Base-by-base conservation (phyloP, 2,113 vertebrate genomes). In the Colinus virginianus region DNA sequence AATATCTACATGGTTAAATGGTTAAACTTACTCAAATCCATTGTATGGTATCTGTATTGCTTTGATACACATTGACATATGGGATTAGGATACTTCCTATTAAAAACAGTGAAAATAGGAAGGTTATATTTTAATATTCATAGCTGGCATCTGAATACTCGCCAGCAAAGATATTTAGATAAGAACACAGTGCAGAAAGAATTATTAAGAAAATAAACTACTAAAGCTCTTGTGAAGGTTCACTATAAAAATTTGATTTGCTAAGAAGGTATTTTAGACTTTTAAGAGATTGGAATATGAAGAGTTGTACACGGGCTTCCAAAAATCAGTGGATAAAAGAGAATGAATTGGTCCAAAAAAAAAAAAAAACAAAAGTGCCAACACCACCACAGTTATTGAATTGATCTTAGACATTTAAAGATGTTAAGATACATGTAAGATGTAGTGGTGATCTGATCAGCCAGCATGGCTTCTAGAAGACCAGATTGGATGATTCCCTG, bases 1-100 rank as follows among this genome's bases (percentile, higher is more conserved):
- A 82, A 77, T 79, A 66, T 38, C 32, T 70, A 92, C 69, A 91
- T n/a, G n/a, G n/a, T n/a, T n/a, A 28, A 86, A 87, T 28, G 53
- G 56, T 49, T 61, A 82, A 42, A 62, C 17, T 88, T 87, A 28
- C 9, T 74, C 84, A 40, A 40, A 84, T 58, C 46, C 25, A 20
- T 36, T 70, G 19, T 32, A 46, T 79, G 61, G 40, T 14, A 63
- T 10, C 23, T 72, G 8, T 81, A 32, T 26, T 28, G 51, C n/a
- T 16, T 55, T 4, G 19, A 11, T 22, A n/a, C 8, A n/a, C 8
- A 75, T 2, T 25, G 14, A 45, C 42, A 3, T 13, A 4, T 63
- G 38, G 28, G 19, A 28, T 2, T 61, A 2, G 7, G 26, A 4
- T 80, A 14, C 10, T 77, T 77, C 11, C 22, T 66, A 20, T 14